phyloP scores from a whole-genome alignment of 2,113 vertebrate genomes.

The Genyomyrus donnyi region DNA sequence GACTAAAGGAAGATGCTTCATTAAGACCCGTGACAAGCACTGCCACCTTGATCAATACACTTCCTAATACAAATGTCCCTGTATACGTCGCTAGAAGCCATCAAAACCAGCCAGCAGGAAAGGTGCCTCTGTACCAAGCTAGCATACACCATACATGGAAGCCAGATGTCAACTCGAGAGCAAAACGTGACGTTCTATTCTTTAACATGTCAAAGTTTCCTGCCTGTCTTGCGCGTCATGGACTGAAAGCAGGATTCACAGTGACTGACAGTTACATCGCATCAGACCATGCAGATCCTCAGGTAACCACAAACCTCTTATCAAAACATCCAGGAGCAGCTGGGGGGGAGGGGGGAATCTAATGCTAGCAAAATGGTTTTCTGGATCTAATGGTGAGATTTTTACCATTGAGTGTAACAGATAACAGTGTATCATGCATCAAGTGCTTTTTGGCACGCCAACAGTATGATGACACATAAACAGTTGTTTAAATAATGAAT shows the following conservation, averaged over 20 bases:
- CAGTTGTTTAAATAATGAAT: not conserved
- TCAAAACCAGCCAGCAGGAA: not conserved
- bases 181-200: not conserved
- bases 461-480: not conserved
- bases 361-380: not conserved
- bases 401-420: not conserved
- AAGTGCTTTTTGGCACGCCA: not conserved
- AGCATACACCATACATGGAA: not conserved
- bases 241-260: not conserved
- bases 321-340: not conserved
- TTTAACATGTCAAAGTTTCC: not conserved
- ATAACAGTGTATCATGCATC: not conserved
- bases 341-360: not conserved
- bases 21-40: not conserved
- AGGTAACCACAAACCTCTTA: not conserved
- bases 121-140: not conserved
- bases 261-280: conserved; percentile 1
- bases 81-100: not conserved
- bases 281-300: not conserved
- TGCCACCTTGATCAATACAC: not conserved
- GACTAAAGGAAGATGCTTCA: not conserved
- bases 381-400: not conserved
- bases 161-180: not conserved
- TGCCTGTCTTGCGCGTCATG: not conserved
- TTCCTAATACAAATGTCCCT: not conserved